Conservation (phyloP, 1,140 invertebrate species). For the Brevipalpus yothersi region DNA sequence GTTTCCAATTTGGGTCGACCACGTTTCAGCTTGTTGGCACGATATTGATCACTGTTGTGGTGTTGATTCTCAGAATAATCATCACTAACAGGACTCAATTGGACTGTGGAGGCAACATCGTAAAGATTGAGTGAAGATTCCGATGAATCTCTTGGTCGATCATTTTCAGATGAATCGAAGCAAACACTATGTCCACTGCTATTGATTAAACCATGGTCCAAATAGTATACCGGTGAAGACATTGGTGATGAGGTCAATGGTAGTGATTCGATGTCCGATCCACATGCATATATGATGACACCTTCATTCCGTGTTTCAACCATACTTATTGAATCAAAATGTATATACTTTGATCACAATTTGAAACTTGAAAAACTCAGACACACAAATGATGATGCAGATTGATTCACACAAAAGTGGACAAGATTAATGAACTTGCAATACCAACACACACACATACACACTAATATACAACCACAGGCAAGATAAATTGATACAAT, state of each 20-base stretch:
- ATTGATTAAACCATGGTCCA: background rate
- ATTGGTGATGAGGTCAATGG: background rate
- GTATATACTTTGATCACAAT: no score
- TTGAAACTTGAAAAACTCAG: no score
- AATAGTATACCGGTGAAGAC: background rate
- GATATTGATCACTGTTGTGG: background rate
- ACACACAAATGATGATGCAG: no score
- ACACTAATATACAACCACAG: no score
- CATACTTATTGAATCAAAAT: no score
- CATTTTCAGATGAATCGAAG: background rate
- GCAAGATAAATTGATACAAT: no score
- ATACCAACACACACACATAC: no score
- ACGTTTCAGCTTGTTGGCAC: background rate
- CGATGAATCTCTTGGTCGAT: background rate
- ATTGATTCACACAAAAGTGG: no score
- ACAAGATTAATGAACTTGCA: no score
- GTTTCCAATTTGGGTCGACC: slow-evolving; percentile 1
- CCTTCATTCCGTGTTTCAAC: background rate
- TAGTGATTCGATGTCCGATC: background rate
- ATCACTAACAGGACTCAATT: background rate
- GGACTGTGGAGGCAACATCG: background rate
- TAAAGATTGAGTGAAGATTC: background rate
- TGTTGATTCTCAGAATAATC: background rate
- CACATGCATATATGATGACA: background rate
- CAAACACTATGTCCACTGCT: background rate